Conservation (phyloP, 2,113 vertebrate genomes). For the Pagrus major region DNA sequence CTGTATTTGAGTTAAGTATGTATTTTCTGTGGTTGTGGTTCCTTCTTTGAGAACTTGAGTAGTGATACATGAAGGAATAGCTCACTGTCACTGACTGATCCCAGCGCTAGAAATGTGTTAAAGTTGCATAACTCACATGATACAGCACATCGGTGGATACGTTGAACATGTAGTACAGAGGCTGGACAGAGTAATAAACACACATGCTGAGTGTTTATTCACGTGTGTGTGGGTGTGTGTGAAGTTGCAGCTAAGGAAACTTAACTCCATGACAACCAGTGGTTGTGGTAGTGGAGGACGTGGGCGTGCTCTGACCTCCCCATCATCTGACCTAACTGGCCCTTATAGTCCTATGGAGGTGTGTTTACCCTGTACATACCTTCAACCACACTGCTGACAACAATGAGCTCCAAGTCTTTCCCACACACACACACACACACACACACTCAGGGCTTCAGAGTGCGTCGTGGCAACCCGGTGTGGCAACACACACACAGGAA, state of each 20-base stretch:
- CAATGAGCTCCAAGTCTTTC: constrained; percentile 20
- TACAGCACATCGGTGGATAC: background rate
- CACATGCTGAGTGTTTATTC: background rate
- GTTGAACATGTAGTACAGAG: background rate
- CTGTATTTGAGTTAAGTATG: background rate
- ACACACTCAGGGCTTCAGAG: constrained; percentile 2
- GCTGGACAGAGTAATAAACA: background rate
- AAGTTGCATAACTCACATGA: background rate
- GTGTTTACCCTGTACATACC: constrained; percentile 40
- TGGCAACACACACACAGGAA: constrained; percentile 10
- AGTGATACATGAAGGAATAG: background rate
- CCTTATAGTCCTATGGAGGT: constrained; percentile 23
- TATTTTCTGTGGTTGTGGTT: background rate
- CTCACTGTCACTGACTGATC: constrained; percentile 5
- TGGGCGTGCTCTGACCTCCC: constrained; percentile 48
- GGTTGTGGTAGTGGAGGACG: constrained; percentile 13
- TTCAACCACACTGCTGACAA: constrained; percentile 34
- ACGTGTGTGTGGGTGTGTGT: constrained; percentile 28
- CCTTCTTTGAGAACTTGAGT: background rate
- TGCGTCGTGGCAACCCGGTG: constrained; percentile 14
- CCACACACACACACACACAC: constrained; percentile 8
- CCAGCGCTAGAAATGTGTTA: background rate
- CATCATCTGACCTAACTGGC: constrained; percentile 10
- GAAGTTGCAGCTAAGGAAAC: constrained; percentile 34
- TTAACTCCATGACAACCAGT: constrained; percentile 1